Evolutionary conservation across 2,888 invertebrate species (phyloP).

Genomic region (Drosophila testacea): DNA sequence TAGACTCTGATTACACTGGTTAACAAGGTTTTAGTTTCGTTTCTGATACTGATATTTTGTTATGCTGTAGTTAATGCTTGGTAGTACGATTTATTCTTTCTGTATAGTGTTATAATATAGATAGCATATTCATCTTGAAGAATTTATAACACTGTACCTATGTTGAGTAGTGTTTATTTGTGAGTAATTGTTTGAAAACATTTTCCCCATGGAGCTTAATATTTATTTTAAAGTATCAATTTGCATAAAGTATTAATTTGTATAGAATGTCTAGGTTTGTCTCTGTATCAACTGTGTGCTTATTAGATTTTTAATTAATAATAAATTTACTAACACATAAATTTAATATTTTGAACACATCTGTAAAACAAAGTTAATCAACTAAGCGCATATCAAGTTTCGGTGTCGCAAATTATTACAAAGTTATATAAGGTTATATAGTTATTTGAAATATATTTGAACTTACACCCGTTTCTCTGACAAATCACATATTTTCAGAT

Average conservation of each 20-base stretch:
- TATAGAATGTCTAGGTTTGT: no score
- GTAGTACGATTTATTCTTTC: neutral
- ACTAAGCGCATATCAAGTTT: no score
- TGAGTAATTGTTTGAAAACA: neutral
- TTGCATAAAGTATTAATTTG: no score
- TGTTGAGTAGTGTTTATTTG: conserved; percentile 21
- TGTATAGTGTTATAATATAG: neutral
- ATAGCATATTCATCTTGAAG: neutral
- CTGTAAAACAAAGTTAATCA: no score
- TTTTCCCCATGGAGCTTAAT: conserved; percentile 8
- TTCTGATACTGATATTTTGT: neutral
- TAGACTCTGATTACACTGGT: conserved; percentile 15
- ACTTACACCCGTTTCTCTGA: conserved; percentile 56
- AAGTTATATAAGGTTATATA: conserved; percentile 3
- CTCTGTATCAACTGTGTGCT: neutral
- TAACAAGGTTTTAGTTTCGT: conserved; percentile 3
- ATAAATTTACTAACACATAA: neutral
- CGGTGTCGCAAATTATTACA: no score
- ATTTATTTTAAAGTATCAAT: conserved; percentile 12
- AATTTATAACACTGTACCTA: neutral
- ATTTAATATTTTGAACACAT: neutral
- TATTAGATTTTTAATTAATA: neutral
- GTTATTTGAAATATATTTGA: neutral
- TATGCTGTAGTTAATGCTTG: neutral
- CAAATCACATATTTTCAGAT: conserved; percentile 66